Conservation (phyloP, 2,888 invertebrate genomes). For the Drosophila mayaguana region DNA sequence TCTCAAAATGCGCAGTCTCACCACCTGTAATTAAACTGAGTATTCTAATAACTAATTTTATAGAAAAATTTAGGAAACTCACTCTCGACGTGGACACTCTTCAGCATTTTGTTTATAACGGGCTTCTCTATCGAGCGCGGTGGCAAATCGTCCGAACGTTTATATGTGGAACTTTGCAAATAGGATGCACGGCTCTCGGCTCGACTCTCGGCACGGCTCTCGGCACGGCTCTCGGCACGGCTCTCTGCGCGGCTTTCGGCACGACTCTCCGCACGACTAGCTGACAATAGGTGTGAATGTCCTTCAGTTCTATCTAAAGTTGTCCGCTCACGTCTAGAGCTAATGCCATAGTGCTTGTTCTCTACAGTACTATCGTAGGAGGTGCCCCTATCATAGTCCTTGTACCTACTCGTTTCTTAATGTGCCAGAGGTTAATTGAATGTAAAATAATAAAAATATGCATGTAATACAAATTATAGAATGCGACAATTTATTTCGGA, state of each 20-base stretch:
- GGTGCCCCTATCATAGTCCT: constrained; percentile 77
- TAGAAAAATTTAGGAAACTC: constrained; percentile 88
- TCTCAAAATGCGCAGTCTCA: constrained; percentile 92
- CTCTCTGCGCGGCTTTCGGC: constrained; percentile 68
- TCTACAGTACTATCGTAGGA: constrained; percentile 79
- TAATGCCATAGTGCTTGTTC: constrained; percentile 61
- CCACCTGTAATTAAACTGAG: constrained; percentile 87
- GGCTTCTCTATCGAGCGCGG: constrained; percentile 87
- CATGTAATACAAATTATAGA: constrained; percentile 8
- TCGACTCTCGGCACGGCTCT: constrained; percentile 65
- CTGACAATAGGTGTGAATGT: constrained; percentile 58
- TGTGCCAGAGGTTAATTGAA: not conserved
- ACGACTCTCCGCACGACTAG: constrained; percentile 66
- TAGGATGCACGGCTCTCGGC: constrained; percentile 66
- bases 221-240: constrained; percentile 39
- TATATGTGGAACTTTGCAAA: constrained; percentile 57
- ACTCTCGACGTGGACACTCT: constrained; percentile 92
- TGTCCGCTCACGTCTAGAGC: constrained; percentile 65
- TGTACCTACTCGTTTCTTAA: constrained; percentile 68
- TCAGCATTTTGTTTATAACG: constrained; percentile 90
- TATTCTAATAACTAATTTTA: not conserved
- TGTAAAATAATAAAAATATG: constrained; percentile 6
- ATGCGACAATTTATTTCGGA: not conserved
- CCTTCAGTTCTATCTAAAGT: constrained; percentile 64
- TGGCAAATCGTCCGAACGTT: constrained; percentile 61